Evolutionary conservation across 2,797 vertebrate species (phyloP), one percentile per base, ranked within the genome.

Genomic region (Phrynocephalus guinanensis): DNA sequence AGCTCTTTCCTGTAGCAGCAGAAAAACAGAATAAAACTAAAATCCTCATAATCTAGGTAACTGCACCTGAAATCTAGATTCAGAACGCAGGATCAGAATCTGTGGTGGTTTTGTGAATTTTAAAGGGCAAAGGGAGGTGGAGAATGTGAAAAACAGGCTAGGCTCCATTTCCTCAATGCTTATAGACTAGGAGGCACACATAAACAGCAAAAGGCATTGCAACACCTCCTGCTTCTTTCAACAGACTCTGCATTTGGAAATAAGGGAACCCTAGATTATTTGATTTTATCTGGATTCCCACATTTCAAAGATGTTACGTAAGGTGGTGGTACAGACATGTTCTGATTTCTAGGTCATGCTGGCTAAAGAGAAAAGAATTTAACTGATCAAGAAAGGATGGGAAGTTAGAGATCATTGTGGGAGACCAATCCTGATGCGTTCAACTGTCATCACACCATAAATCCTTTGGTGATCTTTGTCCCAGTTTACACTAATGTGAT

Each of bases 271-370:
- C 20, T 68, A 30, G 3, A 48, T n/a, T 13, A 6, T 13, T 16
- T 30, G 6, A 66, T 71, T 30, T 44, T 30, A 63, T 22, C 20
- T 80, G 30, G 7, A 38, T 81, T 52, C 77, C 63, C 76, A 83
- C 30, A 67, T 16, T 44, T 66, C 20, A 56, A 56, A 68, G 38
- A 66, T 22, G n/a, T 63, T 77, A 52, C 38, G 44, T 63, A 63
- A 63, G 60, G 15, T 30, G 2, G 1, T 66, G 68, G 68, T 8
- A 13, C 56, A 67, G 38, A 80, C 11, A 66, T 24, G 73, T 75
- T 38, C 33, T 22, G 79, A 50, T 11, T 72, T 81, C 48, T 85
- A 18, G 16, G 18, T 86, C 84, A 86, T 86, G 85, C 67, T 92
- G 76, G 60, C 82, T 85, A 79, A 44, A 87, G 79, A 79, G 75